Conservation (phyloP, 2,113 vertebrate genomes). For the Salvator merianae region DNA sequence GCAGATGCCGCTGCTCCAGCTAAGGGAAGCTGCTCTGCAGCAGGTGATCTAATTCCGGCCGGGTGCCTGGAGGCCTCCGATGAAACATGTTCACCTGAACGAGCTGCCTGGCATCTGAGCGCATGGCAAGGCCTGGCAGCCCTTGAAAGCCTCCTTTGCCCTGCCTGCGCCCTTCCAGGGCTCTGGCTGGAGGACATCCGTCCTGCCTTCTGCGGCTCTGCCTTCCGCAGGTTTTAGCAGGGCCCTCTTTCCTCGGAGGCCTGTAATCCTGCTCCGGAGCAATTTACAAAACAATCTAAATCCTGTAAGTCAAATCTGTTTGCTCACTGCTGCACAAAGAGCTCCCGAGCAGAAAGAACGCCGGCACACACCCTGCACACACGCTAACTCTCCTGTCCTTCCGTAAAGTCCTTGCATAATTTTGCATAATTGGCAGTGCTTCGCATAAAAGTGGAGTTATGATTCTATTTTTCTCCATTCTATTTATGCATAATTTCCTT, state of each 20-base stretch:
- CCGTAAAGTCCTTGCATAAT: conserved; percentile 32
- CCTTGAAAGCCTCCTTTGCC: rapidly evolving
- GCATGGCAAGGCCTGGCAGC: not conserved
- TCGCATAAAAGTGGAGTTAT: conserved; percentile 18
- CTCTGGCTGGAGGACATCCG: too few relatives aligned
- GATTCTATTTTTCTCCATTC: not conserved
- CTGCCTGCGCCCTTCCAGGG: not conserved
- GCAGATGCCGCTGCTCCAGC: conserved; percentile 13
- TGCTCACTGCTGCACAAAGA: not conserved
- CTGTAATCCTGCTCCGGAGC: not conserved
- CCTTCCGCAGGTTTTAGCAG: not conserved
- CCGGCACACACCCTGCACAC: not conserved
- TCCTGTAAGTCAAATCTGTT: not conserved
- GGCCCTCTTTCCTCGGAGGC: not conserved
- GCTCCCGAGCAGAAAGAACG: not conserved
- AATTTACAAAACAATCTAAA: not conserved
- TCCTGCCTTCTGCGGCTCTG: too few relatives aligned
- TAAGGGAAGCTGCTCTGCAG: not conserved
- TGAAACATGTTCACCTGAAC: not conserved
- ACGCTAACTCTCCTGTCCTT: conserved; percentile 6
- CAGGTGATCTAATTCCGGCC: not conserved
- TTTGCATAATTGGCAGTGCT: conserved; percentile 45
- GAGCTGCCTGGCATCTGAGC: not conserved
- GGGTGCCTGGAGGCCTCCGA: not conserved
- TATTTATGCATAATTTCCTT: conserved; percentile 17